These are phyloP conservation scores for Bombus cullumanus DNA, from an alignment of 1,140 invertebrate species.

Conservation along the genomic window DNA sequence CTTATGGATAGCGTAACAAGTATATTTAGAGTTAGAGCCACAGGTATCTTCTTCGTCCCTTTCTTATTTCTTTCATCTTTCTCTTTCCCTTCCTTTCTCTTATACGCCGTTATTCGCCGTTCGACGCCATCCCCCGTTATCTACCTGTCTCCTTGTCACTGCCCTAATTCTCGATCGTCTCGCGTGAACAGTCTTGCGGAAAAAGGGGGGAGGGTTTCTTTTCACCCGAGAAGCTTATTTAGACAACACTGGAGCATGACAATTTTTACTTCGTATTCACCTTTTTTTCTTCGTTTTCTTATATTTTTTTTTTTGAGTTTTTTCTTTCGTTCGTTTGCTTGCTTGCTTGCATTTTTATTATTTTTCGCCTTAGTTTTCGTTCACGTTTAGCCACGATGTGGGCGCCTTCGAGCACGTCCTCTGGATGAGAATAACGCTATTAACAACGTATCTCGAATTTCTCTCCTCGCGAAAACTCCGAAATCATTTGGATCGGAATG, in stretches of 20 bases:
- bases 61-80: constrained; percentile 35
- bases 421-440: not conserved
- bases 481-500: no score
- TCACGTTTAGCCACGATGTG: constrained; percentile 56
- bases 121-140: constrained; percentile 31
- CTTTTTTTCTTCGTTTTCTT: not conserved
- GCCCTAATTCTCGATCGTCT: constrained; percentile 51
- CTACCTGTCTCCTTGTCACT: constrained; percentile 8
- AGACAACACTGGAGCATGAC: constrained; percentile 61
- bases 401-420: constrained; percentile 54
- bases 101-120: not conserved
- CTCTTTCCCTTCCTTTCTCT: not conserved
- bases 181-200: constrained; percentile 55
- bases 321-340: constrained; percentile 27
- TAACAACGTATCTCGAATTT: not conserved
- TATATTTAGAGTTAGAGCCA: constrained; percentile 78
- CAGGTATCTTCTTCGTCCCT: constrained; percentile 70
- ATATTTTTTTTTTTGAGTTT: not conserved
- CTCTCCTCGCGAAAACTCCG: not conserved
- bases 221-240: constrained; percentile 63
- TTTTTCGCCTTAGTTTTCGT: constrained; percentile 8
- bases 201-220: constrained; percentile 42
- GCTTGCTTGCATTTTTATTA: not conserved
- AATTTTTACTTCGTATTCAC: constrained; percentile 18
- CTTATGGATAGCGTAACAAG: constrained; percentile 80